Evolutionary conservation across 2,888 invertebrate species (phyloP).

Genomic region (Phengaris arion): DNA sequence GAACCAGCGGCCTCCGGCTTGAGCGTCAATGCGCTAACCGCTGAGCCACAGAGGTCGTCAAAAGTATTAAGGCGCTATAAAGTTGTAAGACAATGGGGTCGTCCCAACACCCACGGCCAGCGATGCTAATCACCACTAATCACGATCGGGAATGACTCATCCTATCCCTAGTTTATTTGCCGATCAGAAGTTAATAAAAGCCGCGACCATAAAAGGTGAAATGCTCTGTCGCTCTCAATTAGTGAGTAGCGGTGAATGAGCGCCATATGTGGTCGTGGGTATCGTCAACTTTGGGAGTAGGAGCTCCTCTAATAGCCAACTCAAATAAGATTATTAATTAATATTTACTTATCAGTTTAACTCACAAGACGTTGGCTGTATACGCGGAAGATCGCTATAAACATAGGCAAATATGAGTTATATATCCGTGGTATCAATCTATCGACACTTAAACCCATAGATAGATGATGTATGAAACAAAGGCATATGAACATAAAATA

Average conservation of each 20-base stretch:
- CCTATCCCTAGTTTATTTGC: constrained; percentile 72
- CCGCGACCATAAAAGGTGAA: constrained; percentile 73
- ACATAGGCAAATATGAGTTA: neutral
- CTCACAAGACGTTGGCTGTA: constrained; percentile 11
- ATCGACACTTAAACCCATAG: neutral
- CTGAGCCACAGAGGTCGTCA: too few relatives aligned
- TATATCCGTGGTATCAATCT: neutral
- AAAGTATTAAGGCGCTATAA: constrained; percentile 69
- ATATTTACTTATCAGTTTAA: constrained; percentile 53
- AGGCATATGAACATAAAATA: neutral
- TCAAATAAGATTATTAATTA: constrained; percentile 72
- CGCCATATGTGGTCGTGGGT: constrained; percentile 71
- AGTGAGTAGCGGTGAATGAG: constrained; percentile 69
- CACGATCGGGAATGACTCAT: constrained; percentile 76
- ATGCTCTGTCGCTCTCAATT: constrained; percentile 75
- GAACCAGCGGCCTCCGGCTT: too few relatives aligned
- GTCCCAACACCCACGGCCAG: constrained; percentile 72
- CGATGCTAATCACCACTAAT: constrained; percentile 76
- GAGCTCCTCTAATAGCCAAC: constrained; percentile 67
- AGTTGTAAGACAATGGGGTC: constrained; percentile 73
- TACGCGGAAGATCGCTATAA: constrained; percentile 12
- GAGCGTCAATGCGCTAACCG: too few relatives aligned
- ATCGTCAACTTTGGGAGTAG: constrained; percentile 64
- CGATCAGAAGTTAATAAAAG: constrained; percentile 69
- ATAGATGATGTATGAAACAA: neutral